phyloP scores from a whole-genome alignment of 2,797 vertebrate species.

The Myotis pilosus region DNA sequence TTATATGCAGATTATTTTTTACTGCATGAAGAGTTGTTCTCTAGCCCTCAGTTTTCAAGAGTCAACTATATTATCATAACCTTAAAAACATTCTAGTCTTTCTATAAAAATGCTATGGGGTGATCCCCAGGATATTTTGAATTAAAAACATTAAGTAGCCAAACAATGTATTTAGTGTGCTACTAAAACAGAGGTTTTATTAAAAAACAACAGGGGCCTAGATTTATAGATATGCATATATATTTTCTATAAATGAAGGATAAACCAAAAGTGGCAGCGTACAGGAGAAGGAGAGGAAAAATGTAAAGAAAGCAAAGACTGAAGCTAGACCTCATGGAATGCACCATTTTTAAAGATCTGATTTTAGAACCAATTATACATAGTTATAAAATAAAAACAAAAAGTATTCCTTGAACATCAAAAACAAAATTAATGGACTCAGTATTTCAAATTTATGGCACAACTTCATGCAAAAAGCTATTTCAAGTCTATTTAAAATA shows the following conservation, averaged over 20 bases:
- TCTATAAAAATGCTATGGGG: neutral
- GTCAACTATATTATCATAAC: neutral
- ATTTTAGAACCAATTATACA: neutral
- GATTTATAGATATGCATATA: neutral
- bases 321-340: neutral
- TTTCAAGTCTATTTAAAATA: constrained; percentile 18
- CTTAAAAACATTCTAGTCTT: neutral
- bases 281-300: neutral
- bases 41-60: neutral
- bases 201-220: neutral
- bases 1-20: neutral
- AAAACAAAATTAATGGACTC: neutral
- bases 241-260: neutral
- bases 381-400: constrained; percentile 4
- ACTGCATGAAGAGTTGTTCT: neutral
- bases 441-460: neutral
- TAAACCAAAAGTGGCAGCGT: neutral
- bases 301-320: neutral
- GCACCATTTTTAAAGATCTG: neutral
- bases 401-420: neutral
- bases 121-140: neutral
- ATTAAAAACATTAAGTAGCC: neutral
- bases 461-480: neutral
- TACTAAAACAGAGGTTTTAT: neutral
- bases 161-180: neutral